Evolutionary conservation across 2,797 vertebrate species (phyloP), one percentile per base, ranked within the genome.

Genomic region (Falco concolor): DNA sequence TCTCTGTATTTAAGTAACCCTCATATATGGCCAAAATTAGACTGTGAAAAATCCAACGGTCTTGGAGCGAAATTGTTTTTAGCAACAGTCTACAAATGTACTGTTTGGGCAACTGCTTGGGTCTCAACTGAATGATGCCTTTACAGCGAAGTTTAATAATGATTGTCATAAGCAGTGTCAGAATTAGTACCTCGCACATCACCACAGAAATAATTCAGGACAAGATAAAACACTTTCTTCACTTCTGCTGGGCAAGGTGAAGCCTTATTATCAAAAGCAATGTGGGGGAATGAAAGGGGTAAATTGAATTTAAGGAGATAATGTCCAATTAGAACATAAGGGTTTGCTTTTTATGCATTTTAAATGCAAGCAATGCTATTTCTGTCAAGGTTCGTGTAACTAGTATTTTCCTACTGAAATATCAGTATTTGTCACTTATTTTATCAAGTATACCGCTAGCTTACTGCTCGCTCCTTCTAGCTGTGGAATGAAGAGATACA

Each of bases 1-100:
- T 98, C 98, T 96, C 97, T 98, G 90, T 97, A 97, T 98, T 98
- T 98, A 98, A 98, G 98, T 96, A 98, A 97, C 95, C 53, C 95
- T 96, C 92, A 90, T 94, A 97, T 91, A 96, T 87, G 90, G 95
- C 97, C 98, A 98, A 98, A 98, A 98, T 98, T 98, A 98, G 98
- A 97, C 96, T 95, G 92, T 77, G 97, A 98, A 98, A 98, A 97
- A 97, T 87, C 83, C 84, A 89, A 22, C 25, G 83, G 76, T 81
- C 87, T 94, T 47, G 3, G 69, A 95, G 94, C 49, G 79, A 97
- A 97, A 93, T 59, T 93, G 78, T 85, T 97, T 97, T 97, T 94
- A 97, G 91, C 93, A 97, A 95, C 93, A 89, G 87, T 63, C 95
- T 92, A 92, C 73, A 96, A 97, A 88, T 1, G 11, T 65, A 86